These are phyloP conservation scores for Heterohyrax brucei DNA, from an alignment of 2,797 vertebrate species.

Conservation along the genomic window DNA sequence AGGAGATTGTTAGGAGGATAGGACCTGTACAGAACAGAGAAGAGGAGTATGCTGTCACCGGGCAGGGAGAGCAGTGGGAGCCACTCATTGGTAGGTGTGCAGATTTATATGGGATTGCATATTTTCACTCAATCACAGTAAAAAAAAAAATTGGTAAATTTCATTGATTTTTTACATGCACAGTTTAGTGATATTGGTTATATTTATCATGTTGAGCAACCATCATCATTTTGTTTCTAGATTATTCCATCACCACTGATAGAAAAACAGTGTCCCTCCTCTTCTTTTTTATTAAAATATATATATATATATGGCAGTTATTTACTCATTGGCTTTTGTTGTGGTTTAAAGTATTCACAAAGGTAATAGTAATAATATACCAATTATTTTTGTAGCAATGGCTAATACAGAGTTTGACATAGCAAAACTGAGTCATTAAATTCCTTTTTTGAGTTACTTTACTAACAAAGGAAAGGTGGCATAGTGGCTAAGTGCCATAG, in stretches of 20 bases:
- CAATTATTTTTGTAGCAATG: neutral
- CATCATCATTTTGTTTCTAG: neutral
- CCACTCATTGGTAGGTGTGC: no score
- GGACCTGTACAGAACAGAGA: no score
- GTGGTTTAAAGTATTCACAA: neutral
- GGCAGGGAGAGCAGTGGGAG: no score
- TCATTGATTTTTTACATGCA: neutral
- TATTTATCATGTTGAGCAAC: neutral
- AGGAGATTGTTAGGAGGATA: no score
- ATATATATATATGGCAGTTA: neutral
- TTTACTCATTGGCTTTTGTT: neutral
- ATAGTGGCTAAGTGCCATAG: no score
- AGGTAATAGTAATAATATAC: neutral
- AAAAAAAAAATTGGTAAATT: neutral
- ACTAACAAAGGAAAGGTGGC: neutral
- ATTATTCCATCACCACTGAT: neutral
- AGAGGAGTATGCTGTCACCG: no score
- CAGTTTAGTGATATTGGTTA: neutral
- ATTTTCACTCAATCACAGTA: no score
- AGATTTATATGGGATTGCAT: no score
- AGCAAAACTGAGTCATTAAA: neutral
- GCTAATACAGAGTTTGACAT: neutral
- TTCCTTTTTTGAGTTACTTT: neutral
- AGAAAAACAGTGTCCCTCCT: neutral
- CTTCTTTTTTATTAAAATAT: neutral